These are phyloP conservation scores for Pantelozetes paolii DNA, from an alignment of 2,888 invertebrate species.

Conservation along the genomic window DNA sequence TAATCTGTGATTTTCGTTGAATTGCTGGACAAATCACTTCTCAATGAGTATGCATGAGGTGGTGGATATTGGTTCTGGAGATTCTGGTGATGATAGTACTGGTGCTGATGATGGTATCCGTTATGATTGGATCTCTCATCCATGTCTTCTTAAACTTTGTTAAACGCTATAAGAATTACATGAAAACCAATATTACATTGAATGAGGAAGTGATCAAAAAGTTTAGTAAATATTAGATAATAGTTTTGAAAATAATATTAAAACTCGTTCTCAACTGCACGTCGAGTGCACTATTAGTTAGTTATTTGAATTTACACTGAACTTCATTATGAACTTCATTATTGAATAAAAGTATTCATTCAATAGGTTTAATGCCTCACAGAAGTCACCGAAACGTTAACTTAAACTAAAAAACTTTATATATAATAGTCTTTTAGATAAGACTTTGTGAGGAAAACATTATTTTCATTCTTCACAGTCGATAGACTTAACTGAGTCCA, in stretches of 20 bases:
- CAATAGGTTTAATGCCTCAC: slow-evolving; percentile 1
- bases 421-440: slow-evolving; percentile 19
- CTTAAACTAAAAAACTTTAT: slow-evolving; percentile 2
- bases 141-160: slow-evolving; percentile 10
- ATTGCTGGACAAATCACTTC: slow-evolving; percentile 16
- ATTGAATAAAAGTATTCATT: not conserved
- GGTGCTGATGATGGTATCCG: slow-evolving; percentile 11
- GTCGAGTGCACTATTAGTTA: slow-evolving; percentile 22
- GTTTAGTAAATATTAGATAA: not conserved
- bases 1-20: slow-evolving; percentile 2
- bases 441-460: not conserved
- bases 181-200: too few species aligned
- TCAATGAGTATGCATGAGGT: slow-evolving; percentile 20
- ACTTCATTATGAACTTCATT: slow-evolving; percentile 28
- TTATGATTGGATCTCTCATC: not conserved
- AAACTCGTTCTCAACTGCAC: not conserved
- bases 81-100: slow-evolving; percentile 23
- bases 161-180: not conserved
- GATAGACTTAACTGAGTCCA: slow-evolving; percentile 12
- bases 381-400: slow-evolving; percentile 25
- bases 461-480: slow-evolving; percentile 29
- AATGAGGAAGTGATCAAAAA: slow-evolving; percentile 12
- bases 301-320: not conserved
- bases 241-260: slow-evolving; percentile 5
- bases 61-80: slow-evolving; percentile 35